Base-by-base conservation (phyloP, 92 coral and sea anemone genomes). In the Blastomussa wellsi region DNA sequence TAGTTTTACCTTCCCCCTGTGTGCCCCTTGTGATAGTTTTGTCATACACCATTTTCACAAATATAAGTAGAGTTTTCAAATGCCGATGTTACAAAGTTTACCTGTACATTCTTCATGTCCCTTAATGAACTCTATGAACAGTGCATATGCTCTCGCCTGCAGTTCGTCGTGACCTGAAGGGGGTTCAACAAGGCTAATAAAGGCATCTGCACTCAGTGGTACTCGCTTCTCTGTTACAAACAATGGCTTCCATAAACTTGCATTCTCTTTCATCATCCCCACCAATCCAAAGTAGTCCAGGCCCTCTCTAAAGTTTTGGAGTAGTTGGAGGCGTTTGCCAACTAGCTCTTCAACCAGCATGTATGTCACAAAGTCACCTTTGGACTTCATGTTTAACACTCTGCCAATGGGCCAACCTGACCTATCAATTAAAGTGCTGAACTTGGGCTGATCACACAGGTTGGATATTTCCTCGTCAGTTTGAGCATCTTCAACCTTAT, bases 391-490 rank as follows among this genome's bases (percentile, higher is more conserved):
- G 79, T 72, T 80, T 55, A 87, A 71, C 38, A 73, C 47, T 80
- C 67, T 79, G 26, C 82, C 86, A 79, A 72, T 82, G 48, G 90
- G 90, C 90, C 90, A 87, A 52, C 90, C 90, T 37, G 86, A 79
- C 29, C 39, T 72, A 78, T 87, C 90, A 79, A 79, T 57, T n/a
- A 87, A 66, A 69, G 86, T 71, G 77, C 86, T 71, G 68, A 68
- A 70, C 64, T 86, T 83, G 42, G 85, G 85, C 35, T 79, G 67
- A 79, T 86, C 86, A 67, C 81, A 55, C 22, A 86, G 52, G 79
- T 41, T 41, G 55, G 57, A 52, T 53, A 80, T 80, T 19, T 71
- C 85, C 62, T 86, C 86, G 32, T 86, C 72, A 79, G 53, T 72
- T 70, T 69, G 64, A 47, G 86, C 80, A 78, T 60, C 59, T 86